Conservation (phyloP, 1,140 invertebrate species). For the Drosophila truncata region DNA sequence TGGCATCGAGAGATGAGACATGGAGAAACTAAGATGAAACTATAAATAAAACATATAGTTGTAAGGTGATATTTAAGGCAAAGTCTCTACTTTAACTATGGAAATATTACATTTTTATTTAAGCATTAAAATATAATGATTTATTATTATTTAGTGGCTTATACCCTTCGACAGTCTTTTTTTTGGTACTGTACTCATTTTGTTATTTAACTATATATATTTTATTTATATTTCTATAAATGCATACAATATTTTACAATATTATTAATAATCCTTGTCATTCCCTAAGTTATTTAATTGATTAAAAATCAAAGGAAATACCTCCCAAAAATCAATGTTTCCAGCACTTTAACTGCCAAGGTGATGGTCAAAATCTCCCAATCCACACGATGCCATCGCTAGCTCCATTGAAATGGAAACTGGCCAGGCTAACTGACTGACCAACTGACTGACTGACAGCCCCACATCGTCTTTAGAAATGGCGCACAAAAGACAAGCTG, state of each 20-base stretch:
- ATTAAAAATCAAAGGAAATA: not conserved
- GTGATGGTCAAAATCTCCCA: not conserved
- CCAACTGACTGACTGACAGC: conserved; percentile 62
- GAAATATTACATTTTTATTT: not conserved
- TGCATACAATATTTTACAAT: no score
- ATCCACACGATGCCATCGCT: conserved; percentile 32
- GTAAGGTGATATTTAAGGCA: not conserved
- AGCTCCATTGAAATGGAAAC: conserved; percentile 72
- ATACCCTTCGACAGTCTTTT: not conserved
- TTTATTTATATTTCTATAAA: no score
- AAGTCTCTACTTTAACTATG: not conserved
- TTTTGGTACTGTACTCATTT: not conserved
- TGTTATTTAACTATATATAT: not conserved
- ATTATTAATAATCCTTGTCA: not conserved
- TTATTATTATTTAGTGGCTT: no score
- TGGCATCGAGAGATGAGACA: conserved; percentile 11
- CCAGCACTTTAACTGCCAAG: not conserved
- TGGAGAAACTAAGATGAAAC: conserved; percentile 4
- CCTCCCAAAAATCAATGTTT: not conserved
- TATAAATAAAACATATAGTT: not conserved
- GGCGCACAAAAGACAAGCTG: conserved; percentile 72
- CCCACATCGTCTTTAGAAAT: conserved; percentile 73
- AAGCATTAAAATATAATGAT: not conserved
- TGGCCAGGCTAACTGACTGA: conserved; percentile 56
- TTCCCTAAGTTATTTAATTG: not conserved